Evolutionary conservation across 2,888 invertebrate genomes (phyloP).

Genomic region (Tetropium fuscum): DNA sequence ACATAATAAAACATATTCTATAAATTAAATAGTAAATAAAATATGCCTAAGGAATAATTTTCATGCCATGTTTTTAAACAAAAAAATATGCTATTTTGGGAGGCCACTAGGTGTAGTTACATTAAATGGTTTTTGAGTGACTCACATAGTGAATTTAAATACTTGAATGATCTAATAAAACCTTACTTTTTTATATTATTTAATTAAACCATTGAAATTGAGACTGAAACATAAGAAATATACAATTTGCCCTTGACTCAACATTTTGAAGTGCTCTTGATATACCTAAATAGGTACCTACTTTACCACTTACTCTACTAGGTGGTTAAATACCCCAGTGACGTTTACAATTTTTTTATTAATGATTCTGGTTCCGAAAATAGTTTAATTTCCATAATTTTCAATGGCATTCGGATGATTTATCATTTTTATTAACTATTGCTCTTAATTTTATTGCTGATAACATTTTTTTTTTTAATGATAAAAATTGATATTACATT

Average conservation of each 20-base stretch:
- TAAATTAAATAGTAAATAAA: background rate
- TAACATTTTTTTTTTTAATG: background rate
- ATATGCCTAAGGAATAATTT: background rate
- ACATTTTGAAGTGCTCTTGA: conserved; percentile 20
- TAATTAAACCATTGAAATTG: conserved; percentile 22
- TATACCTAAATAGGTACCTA: background rate
- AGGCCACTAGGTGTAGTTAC: conserved; percentile 6
- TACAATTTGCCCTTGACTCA: conserved; percentile 24
- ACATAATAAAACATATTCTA: too few species aligned
- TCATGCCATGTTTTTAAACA: background rate
- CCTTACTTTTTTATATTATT: conserved; percentile 10
- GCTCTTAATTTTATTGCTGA: conserved; percentile 1
- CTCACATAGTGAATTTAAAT: conserved; percentile 19
- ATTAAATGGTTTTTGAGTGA: conserved; percentile 9
- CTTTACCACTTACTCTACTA: too few species aligned
- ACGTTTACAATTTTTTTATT: too few species aligned
- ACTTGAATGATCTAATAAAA: conserved; percentile 26
- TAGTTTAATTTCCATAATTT: background rate
- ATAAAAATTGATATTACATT: background rate
- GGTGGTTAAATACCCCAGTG: too few species aligned
- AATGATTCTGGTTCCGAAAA: background rate
- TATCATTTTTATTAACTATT: conserved; percentile 6
- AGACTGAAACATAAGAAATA: conserved; percentile 20
- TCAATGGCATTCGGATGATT: background rate
- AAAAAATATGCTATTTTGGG: conserved; percentile 6